Conservation (phyloP, 2,888 invertebrate genomes). For the Callimorpha dominula region DNA sequence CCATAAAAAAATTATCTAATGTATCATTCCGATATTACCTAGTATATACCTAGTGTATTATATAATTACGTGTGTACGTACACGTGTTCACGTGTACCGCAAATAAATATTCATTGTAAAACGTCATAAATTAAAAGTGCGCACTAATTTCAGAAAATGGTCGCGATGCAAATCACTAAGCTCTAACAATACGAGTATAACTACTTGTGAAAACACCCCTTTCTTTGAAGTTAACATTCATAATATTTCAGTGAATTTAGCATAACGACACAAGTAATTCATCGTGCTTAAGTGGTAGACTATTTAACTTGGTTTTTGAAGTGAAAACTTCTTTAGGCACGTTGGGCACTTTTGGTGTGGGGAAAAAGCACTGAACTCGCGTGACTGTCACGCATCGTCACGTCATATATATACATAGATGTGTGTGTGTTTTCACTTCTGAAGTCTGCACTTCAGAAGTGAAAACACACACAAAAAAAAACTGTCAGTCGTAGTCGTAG, state of each 20-base stretch:
- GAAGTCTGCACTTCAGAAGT: too few relatives aligned
- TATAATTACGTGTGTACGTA: not conserved
- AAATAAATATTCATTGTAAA: not conserved
- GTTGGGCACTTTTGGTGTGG: too few relatives aligned
- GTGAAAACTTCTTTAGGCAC: not conserved
- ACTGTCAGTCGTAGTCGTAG: too few relatives aligned
- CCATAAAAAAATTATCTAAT: too few relatives aligned
- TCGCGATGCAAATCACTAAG: not conserved
- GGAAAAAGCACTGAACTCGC: too few relatives aligned
- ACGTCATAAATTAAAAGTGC: not conserved
- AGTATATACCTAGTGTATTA: too few relatives aligned
- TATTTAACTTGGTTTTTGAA: not conserved
- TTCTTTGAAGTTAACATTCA: slow-evolving; percentile 12
- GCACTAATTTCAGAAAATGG: not conserved
- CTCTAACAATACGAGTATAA: not conserved
- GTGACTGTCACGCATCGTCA: too few relatives aligned
- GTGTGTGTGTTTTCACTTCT: too few relatives aligned
- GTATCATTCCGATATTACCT: too few relatives aligned
- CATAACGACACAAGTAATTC: not conserved
- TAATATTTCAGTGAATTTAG: slow-evolving; percentile 6
- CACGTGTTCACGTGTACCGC: not conserved
- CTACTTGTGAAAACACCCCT: slow-evolving; percentile 7
- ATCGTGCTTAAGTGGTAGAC: not conserved
- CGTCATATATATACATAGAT: too few relatives aligned
- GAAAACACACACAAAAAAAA: too few relatives aligned